Percentiles rank a stretch among this genome's conserved stretches.
These are phyloP conservation scores for Podocnemis expansa DNA, from an alignment of 2,113 vertebrate species.

Conservation along the genomic window DNA sequence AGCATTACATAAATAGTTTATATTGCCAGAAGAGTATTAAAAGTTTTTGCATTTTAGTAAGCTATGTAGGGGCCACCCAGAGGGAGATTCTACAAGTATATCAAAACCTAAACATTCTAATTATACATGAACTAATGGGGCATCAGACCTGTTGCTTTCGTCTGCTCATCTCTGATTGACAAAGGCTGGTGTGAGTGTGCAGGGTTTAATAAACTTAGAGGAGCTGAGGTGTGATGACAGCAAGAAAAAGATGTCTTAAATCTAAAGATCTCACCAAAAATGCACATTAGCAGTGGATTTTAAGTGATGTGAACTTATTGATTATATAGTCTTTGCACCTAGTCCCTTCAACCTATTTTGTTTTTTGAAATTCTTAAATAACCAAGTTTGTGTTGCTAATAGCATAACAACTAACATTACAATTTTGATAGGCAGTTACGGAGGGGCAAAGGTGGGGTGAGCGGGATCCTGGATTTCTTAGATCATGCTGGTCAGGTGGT, in stretches of 20 bases:
- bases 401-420: not conserved
- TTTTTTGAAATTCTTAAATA: not conserved
- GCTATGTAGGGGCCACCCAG: not conserved
- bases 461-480: not conserved
- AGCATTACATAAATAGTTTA: not conserved
- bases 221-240: not conserved
- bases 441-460: not conserved
- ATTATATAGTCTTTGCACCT: not conserved
- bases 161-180: not conserved
- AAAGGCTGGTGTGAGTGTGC: not conserved
- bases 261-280: not conserved
- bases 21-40: not conserved
- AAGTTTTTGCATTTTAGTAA: not conserved
- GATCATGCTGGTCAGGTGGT: fast-evolving
- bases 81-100: not conserved
- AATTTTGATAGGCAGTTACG: not conserved
- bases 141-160: not conserved
- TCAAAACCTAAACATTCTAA: not conserved
- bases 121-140: not conserved
- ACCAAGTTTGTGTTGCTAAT: not conserved
- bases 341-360: not conserved
- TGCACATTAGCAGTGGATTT: not conserved
- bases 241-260: not conserved
- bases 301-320: not conserved
- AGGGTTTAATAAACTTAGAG: not conserved